Evolutionary conservation across 2,797 vertebrate genomes (phyloP).

Genomic region (Enteromius unitaeniatus): DNA sequence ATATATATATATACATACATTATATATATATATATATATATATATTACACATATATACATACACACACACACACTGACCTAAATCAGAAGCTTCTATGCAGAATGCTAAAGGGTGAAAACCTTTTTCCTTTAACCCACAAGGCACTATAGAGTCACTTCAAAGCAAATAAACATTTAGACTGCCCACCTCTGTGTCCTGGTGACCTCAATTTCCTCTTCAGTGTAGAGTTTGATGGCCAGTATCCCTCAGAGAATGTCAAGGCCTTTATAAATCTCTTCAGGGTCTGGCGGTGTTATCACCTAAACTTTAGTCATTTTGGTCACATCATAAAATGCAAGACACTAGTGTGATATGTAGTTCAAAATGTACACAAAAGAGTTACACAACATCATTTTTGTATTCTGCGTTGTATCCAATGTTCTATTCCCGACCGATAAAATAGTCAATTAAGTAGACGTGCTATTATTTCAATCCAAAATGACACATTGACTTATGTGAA

Average conservation of each 20-base stretch:
- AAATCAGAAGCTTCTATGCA: not conserved
- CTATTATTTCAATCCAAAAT: not conserved
- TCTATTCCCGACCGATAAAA: not conserved
- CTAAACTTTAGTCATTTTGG: not conserved
- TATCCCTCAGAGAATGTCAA: slow-evolving; percentile 16
- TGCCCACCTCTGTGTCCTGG: slow-evolving; percentile 12
- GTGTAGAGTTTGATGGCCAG: not conserved
- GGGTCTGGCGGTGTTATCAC: not conserved
- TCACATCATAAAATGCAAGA: not conserved
- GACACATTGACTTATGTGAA: slow-evolving; percentile 32
- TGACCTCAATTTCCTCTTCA: slow-evolving; percentile 44
- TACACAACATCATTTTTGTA: not conserved
- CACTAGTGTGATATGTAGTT: not conserved
- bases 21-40: too few species aligned
- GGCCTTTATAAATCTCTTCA: slow-evolving; percentile 16
- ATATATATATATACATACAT: too few species aligned
- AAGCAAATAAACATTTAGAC: slow-evolving; percentile 39
- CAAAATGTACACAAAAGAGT: not conserved
- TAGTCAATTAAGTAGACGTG: not conserved
- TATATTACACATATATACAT: too few species aligned
- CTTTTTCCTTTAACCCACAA: not conserved
- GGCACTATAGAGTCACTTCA: slow-evolving; percentile 4
- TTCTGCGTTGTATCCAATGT: not conserved
- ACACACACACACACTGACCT: not conserved
- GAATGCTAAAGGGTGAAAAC: not conserved